Evolutionary conservation across 1,140 invertebrate species (phyloP).

Genomic region (Drosophila setifemur): DNA sequence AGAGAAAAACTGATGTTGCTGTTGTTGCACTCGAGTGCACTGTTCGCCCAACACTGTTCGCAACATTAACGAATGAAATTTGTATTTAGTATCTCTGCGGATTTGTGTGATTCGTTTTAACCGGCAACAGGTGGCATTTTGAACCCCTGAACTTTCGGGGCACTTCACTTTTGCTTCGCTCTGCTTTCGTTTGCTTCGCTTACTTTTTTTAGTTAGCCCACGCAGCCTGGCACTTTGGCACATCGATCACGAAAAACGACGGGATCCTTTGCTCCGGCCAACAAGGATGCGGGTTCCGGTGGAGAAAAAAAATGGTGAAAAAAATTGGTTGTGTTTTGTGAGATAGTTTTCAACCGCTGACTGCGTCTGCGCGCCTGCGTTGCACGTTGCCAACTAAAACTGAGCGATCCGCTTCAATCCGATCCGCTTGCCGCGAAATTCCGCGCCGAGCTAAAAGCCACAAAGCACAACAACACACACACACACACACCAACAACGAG

Average conservation of each 20-base stretch:
- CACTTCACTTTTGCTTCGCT: constrained; percentile 27
- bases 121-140: constrained; percentile 17
- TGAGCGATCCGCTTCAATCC: too few relatives aligned
- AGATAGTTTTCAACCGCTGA: constrained; percentile 9
- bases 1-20: constrained; percentile 1
- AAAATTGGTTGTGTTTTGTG: constrained; percentile 10
- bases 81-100: too few relatives aligned
- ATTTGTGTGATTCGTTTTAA: too few relatives aligned
- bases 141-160: constrained; percentile 1
- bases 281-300: background rate
- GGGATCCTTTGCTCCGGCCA: constrained; percentile 16
- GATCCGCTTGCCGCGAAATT: constrained; percentile 60
- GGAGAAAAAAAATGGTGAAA: background rate
- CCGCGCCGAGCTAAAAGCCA: constrained; percentile 55
- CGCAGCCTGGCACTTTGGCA: constrained; percentile 41
- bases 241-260: constrained; percentile 25
- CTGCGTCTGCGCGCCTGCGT: constrained; percentile 75
- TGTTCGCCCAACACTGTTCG: background rate
- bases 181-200: constrained; percentile 10
- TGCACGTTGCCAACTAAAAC: constrained; percentile 77
- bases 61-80: too few relatives aligned
- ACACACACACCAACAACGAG: background rate
- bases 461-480: constrained; percentile 14
- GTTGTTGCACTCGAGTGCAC: constrained; percentile 55
- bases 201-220: constrained; percentile 46